These are phyloP conservation scores for Ispidina lecontei DNA, from an alignment of 2,797 vertebrate genomes.

Conservation along the genomic window DNA sequence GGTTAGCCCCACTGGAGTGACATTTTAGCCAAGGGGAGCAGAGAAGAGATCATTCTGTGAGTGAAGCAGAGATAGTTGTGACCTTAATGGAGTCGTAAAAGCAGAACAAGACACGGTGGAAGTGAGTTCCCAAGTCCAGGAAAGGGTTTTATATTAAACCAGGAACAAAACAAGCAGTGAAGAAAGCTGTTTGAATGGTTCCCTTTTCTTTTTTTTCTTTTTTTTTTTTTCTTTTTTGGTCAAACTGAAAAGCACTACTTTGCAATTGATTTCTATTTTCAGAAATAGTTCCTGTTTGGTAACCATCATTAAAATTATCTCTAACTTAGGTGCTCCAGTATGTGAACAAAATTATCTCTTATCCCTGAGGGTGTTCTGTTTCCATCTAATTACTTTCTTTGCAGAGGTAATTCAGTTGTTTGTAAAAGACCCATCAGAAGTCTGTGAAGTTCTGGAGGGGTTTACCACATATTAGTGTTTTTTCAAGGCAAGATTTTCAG, in stretches of 20 bases:
- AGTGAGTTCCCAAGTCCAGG: neutral
- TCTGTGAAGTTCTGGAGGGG: neutral
- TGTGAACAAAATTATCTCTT: neutral
- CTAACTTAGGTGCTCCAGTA: neutral
- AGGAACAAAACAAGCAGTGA: neutral
- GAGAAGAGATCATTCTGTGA: neutral
- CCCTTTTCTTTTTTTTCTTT: too few species aligned
- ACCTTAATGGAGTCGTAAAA: slow-evolving; percentile 27
- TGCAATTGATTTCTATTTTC: neutral
- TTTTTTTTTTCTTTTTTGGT: neutral
- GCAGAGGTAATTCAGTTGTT: neutral
- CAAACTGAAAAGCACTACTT: neutral
- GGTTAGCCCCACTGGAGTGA: slow-evolving; percentile 25
- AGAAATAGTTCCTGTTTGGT: neutral
- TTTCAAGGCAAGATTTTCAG: neutral
- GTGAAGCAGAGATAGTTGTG: slow-evolving; percentile 5
- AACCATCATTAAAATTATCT: neutral
- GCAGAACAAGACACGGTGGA: neutral
- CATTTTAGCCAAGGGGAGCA: slow-evolving; percentile 41
- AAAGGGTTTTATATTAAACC: neutral
- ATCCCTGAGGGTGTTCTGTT: neutral
- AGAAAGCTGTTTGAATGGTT: neutral
- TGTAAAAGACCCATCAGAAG: neutral
- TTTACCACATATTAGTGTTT: neutral
- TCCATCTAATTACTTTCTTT: neutral